Percentiles rank a stretch among this genome's conserved stretches.
These are phyloP conservation scores for Amphiprion percula DNA, from an alignment of 2,113 vertebrate species.

Conservation along the genomic window DNA sequence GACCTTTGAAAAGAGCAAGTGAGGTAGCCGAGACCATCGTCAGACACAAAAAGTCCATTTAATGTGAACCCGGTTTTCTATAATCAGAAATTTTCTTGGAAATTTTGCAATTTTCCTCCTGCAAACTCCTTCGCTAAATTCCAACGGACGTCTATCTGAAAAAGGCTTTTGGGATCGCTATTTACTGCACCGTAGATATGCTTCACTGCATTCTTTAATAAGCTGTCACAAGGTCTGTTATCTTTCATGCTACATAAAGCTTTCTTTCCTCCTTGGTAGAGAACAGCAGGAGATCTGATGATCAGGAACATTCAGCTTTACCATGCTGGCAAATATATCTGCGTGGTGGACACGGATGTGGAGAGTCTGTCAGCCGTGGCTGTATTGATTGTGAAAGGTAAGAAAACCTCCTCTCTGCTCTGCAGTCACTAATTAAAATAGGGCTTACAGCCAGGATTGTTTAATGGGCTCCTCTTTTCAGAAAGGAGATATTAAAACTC, in stretches of 20 bases:
- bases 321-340: constrained; percentile 92
- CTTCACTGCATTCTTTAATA: constrained; percentile 69
- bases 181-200: constrained; percentile 66
- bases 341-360: constrained; percentile 91
- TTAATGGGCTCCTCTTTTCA: constrained; percentile 33
- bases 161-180: constrained; percentile 27
- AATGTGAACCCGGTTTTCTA: neutral
- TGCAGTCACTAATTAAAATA: constrained; percentile 65
- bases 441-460: constrained; percentile 35
- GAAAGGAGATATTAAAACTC: constrained; percentile 1
- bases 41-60: constrained; percentile 40
- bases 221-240: constrained; percentile 73
- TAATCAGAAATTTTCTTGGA: neutral
- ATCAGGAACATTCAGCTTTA: constrained; percentile 95
- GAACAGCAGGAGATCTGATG: constrained; percentile 92
- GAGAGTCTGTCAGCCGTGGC: constrained; percentile 93
- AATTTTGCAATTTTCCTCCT: constrained; percentile 12
- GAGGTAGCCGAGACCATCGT: constrained; percentile 30
- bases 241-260: constrained; percentile 76
- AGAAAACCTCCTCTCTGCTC: constrained; percentile 59
- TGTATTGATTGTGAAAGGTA: constrained; percentile 92
- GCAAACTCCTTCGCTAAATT: constrained; percentile 19
- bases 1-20: constrained; percentile 34
- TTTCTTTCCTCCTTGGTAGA: constrained; percentile 80
- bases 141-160: constrained; percentile 31